Evolutionary conservation across 1,140 invertebrate species (phyloP).

Genomic region (Acromyrmex heyeri): DNA sequence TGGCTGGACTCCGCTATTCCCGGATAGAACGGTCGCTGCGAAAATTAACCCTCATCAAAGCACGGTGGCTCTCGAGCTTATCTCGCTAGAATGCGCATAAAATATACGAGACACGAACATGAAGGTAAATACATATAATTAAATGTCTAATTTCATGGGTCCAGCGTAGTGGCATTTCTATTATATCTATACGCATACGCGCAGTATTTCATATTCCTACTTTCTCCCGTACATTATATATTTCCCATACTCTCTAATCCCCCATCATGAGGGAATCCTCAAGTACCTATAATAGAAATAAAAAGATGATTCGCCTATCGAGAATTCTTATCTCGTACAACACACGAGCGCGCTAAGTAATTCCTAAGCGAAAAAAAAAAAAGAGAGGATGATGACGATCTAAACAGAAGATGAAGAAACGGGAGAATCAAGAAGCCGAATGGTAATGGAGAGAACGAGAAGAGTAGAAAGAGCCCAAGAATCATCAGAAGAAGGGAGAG

Average conservation of each 20-base stretch:
- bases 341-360: slow-evolving; percentile 28
- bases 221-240: background rate
- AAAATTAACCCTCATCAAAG: slow-evolving; percentile 55
- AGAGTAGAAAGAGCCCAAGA: background rate
- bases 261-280: background rate
- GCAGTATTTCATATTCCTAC: slow-evolving; percentile 14
- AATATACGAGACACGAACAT: slow-evolving; percentile 22
- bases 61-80: slow-evolving; percentile 11
- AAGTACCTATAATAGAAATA: background rate
- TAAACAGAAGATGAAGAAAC: slow-evolving; percentile 27
- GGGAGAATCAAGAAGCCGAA: slow-evolving; percentile 49
- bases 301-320: background rate
- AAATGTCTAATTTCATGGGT: slow-evolving; percentile 26
- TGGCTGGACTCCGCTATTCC: slow-evolving; percentile 34
- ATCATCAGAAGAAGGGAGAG: background rate
- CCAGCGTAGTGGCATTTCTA: background rate
- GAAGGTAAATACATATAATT: slow-evolving; percentile 38
- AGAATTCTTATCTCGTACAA: slow-evolving; percentile 18
- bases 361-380: slow-evolving; percentile 11
- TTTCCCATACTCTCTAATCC: background rate
- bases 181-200: background rate
- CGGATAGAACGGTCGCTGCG: slow-evolving; percentile 39
- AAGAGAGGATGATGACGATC: slow-evolving; percentile 6
- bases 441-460: slow-evolving; percentile 25
- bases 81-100: slow-evolving; percentile 50